Evolutionary conservation across 2,113 vertebrate genomes (phyloP).

Genomic region (Nestor notabilis): DNA sequence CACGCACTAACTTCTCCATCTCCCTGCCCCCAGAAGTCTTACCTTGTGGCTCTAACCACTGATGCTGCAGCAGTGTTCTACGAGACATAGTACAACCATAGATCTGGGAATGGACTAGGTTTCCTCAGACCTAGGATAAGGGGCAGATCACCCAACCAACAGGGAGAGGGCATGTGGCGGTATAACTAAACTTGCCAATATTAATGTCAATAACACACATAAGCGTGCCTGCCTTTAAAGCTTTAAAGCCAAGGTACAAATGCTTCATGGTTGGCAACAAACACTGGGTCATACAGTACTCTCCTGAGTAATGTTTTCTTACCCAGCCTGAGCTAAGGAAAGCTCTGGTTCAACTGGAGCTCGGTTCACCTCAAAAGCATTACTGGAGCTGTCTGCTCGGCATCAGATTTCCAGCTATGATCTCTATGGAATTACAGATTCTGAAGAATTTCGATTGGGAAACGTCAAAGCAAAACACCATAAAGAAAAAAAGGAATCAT

Average conservation of each 20-base stretch:
- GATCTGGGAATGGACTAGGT: not conserved
- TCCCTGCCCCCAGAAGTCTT: not conserved
- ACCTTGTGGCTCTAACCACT: not conserved
- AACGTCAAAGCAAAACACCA: not conserved
- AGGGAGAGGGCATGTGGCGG: not conserved
- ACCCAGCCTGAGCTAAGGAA: not conserved
- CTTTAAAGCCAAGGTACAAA: not conserved
- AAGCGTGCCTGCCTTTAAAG: not conserved
- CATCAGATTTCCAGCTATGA: not conserved
- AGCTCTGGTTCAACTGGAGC: not conserved
- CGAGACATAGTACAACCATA: not conserved
- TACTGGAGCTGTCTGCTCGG: not conserved
- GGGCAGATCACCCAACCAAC: not conserved
- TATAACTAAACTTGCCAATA: not conserved
- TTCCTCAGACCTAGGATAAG: not conserved
- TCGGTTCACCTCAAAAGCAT: not conserved
- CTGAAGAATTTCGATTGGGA: not conserved
- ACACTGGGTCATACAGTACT: not conserved
- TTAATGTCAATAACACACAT: not conserved
- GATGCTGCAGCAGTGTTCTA: not conserved
- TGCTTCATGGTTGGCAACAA: not conserved
- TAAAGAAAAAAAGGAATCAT: not conserved
- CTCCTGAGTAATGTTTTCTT: not conserved
- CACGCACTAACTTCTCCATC: not conserved
- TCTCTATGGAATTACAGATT: not conserved